phyloP scores from a whole-genome alignment of 2,888 invertebrate species.

The Trimorus sp. region DNA sequence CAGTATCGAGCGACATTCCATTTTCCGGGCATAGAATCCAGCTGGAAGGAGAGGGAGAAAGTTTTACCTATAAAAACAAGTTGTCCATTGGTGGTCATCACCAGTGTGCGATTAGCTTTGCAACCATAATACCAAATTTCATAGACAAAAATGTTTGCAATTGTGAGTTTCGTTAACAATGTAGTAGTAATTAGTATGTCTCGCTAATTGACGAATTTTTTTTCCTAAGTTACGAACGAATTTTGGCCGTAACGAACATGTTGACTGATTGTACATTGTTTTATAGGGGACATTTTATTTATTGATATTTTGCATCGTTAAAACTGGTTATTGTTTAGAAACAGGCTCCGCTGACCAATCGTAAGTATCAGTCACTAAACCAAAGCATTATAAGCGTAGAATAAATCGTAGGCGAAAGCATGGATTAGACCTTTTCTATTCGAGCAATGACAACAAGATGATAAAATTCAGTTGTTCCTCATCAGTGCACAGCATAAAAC shows the following conservation, averaged over 20 bases:
- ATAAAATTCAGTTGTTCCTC: slow-evolving; percentile 39
- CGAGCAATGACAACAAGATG: slow-evolving; percentile 16
- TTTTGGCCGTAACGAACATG: neutral
- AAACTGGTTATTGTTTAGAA: slow-evolving; percentile 52
- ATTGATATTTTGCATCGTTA: slow-evolving; percentile 55
- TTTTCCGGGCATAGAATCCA: slow-evolving; percentile 60
- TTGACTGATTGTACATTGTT: slow-evolving; percentile 38
- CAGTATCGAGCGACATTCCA: too few species aligned
- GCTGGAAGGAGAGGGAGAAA: slow-evolving; percentile 74
- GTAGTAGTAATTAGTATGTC: neutral
- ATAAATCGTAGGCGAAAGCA: slow-evolving; percentile 3
- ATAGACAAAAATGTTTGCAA: slow-evolving; percentile 69
- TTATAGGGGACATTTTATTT: slow-evolving; percentile 60
- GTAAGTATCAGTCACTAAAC: slow-evolving; percentile 48
- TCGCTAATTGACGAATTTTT: neutral
- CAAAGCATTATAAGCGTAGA: slow-evolving; percentile 1
- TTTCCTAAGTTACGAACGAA: neutral
- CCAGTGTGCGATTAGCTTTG: slow-evolving; percentile 73
- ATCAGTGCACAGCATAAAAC: slow-evolving; percentile 35
- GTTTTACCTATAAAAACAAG: slow-evolving; percentile 77
- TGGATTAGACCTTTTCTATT: slow-evolving; percentile 25
- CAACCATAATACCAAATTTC: slow-evolving; percentile 60
- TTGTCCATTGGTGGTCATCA: slow-evolving; percentile 70
- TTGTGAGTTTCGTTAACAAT: slow-evolving; percentile 70
- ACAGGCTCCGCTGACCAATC: slow-evolving; percentile 39